Evolutionary conservation across 2,113 vertebrate species (phyloP), one percentile per base, ranked within the genome.

Genomic region (Edolisoma coerulescens): DNA sequence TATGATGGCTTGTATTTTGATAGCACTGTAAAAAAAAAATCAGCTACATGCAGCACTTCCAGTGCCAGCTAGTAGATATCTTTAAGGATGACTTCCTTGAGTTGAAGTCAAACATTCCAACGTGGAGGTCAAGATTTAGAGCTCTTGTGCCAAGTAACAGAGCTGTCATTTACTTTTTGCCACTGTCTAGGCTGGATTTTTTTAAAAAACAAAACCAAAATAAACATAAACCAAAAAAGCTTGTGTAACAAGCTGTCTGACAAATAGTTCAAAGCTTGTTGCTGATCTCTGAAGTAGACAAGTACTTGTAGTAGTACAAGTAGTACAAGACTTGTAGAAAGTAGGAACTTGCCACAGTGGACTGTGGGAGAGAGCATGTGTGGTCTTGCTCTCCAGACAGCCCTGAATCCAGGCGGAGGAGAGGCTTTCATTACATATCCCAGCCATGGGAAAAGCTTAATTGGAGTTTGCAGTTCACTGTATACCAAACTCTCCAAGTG

Each of bases 381-480:
- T 92, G 84, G 73, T 95, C 95, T 97, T 94, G 94, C 56, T 92
- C 50, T 91, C 56, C 57, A 89, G 86, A 50, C 90, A 93, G 44
- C 68, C 27, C 2, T 24, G 70, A 69, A 94, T 90, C 45, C 59
- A 45, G 2, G 23, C 1, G 3, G 63, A 90, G 79, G 32, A 90
- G 92, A 90, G 35, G 52, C 76, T 90, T 87, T 92, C 33, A 47
- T 92, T 93, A 30, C 52, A 13, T 32, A 56, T 61, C 73, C 67
- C 68, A 92, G 22, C 90, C 91, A 89, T 95, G 94, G 89, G 95
- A 97, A 89, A 71, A 95, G 67, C 76, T 63, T 92, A 57, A 87
- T 39, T 89, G 91, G 47, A 44, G 35, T 60, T 95, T 94, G 91
- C 77, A 91, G 53, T 49, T 96, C 80, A 47, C 68, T 90, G 54